Percentiles rank a stretch among this genome's conserved stretches.
Conservation (phyloP, 2,888 invertebrate genomes). For the Oxyscelio sp. region DNA sequence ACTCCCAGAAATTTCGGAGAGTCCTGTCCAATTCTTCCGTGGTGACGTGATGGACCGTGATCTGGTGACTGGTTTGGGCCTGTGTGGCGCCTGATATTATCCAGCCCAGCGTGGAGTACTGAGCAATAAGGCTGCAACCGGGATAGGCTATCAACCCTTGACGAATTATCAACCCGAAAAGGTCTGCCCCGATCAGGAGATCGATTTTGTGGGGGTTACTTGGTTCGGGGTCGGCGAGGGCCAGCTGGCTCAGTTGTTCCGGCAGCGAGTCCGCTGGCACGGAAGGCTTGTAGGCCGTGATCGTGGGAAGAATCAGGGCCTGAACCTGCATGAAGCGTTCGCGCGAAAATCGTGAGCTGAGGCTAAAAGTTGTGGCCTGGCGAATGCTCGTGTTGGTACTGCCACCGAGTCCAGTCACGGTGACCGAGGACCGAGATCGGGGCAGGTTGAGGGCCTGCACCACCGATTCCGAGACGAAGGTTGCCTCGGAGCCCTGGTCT, state of each 20-base stretch:
- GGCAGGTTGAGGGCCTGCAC: no score
- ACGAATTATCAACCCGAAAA: background rate
- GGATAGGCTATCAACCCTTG: background rate
- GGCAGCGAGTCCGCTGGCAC: no score
- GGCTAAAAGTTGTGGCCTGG: no score
- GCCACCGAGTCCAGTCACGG: no score
- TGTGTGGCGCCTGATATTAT: background rate
- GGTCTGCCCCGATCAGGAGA: background rate
- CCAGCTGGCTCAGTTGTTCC: background rate
- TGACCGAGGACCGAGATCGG: no score
- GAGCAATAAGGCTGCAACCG: background rate
- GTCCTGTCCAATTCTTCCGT: background rate
- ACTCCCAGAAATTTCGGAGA: constrained; percentile 21
- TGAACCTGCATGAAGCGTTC: no score
- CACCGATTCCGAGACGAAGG: no score
- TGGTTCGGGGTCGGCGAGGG: background rate
- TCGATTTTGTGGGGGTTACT: background rate
- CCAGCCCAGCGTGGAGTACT: constrained; percentile 2
- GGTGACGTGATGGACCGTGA: background rate
- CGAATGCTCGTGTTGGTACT: no score
- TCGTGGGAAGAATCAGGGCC: no score
- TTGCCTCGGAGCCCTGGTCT: no score
- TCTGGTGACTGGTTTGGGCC: background rate
- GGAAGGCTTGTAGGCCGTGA: no score
- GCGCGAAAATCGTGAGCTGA: no score